These are phyloP conservation scores for Gopherus evgoodei DNA, from an alignment of 2,113 vertebrate genomes.

Conservation along the genomic window DNA sequence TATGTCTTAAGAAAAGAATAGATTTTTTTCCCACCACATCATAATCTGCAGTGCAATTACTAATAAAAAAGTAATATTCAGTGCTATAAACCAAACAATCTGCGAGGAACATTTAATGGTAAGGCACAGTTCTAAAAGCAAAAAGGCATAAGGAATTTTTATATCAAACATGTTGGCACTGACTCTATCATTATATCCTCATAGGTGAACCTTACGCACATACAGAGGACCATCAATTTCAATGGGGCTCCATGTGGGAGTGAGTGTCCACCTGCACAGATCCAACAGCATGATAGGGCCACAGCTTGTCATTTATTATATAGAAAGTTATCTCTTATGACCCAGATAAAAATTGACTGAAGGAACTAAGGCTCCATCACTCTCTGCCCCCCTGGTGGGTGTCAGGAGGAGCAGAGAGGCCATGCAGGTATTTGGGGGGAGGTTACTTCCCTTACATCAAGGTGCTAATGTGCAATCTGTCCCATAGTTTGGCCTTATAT, in stretches of 20 bases:
- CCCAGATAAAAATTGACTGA: not conserved
- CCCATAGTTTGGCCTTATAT: not conserved
- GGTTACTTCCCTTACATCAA: not conserved
- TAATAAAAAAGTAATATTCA: constrained; percentile 84
- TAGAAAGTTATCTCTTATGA: not conserved
- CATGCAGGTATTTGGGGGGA: not conserved
- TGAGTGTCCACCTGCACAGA: constrained; percentile 56
- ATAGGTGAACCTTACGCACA: constrained; percentile 20
- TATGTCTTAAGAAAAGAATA: constrained; percentile 84
- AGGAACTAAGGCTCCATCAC: not conserved
- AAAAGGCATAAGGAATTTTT: constrained; percentile 75
- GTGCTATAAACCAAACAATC: constrained; percentile 77
- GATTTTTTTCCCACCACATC: constrained; percentile 80
- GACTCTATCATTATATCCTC: not conserved
- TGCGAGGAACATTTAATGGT: constrained; percentile 74
- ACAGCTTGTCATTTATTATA: constrained; percentile 16
- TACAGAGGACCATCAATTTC: constrained; percentile 50
- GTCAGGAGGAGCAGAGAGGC: not conserved
- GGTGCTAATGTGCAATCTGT: not conserved
- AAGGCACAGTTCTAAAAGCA: constrained; percentile 59
- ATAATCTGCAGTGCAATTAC: constrained; percentile 83
- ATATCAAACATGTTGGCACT: not conserved
- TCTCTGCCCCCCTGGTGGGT: not conserved
- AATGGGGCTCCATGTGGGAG: constrained; percentile 47
- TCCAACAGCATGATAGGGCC: constrained; percentile 36